Evolutionary conservation across 2,888 invertebrate species (phyloP).

Genomic region (Leptogaster cylindrica): DNA sequence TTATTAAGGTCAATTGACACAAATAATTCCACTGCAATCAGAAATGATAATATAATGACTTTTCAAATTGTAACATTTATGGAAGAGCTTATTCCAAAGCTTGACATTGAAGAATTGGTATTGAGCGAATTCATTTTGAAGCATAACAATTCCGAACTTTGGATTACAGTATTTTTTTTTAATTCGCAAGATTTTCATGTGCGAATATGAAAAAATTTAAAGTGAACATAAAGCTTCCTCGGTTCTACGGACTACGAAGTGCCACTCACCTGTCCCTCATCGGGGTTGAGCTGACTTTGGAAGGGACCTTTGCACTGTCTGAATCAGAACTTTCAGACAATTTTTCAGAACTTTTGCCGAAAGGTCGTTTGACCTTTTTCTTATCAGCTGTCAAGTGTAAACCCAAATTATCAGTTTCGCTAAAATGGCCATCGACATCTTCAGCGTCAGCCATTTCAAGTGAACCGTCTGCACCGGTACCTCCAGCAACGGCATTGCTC

Average conservation of each 20-base stretch:
- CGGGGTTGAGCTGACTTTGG: constrained; percentile 65
- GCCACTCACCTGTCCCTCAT: constrained; percentile 69
- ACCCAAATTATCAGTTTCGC: constrained; percentile 62
- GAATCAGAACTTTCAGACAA: constrained; percentile 77
- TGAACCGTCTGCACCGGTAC: constrained; percentile 55
- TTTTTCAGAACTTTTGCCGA: constrained; percentile 62
- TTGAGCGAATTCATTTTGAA: too few species aligned
- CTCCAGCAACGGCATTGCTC: constrained; percentile 53
- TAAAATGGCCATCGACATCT: constrained; percentile 62
- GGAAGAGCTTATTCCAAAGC: too few species aligned
- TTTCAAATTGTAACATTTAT: too few species aligned
- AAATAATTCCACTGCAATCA: too few species aligned
- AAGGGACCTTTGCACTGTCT: constrained; percentile 72
- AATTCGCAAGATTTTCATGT: too few species aligned
- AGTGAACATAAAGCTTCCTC: not conserved
- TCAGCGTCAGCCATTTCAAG: constrained; percentile 58
- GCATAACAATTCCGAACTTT: too few species aligned
- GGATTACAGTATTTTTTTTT: too few species aligned
- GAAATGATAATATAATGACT: too few species aligned
- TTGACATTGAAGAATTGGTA: too few species aligned
- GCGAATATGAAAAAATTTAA: too few species aligned
- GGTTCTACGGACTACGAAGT: constrained; percentile 4
- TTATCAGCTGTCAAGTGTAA: constrained; percentile 59
- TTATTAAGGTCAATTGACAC: too few species aligned
- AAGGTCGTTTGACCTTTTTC: constrained; percentile 60